Evolutionary conservation across 1,140 invertebrate species (phyloP).

Genomic region (Stenopsyche tienmushanensis): DNA sequence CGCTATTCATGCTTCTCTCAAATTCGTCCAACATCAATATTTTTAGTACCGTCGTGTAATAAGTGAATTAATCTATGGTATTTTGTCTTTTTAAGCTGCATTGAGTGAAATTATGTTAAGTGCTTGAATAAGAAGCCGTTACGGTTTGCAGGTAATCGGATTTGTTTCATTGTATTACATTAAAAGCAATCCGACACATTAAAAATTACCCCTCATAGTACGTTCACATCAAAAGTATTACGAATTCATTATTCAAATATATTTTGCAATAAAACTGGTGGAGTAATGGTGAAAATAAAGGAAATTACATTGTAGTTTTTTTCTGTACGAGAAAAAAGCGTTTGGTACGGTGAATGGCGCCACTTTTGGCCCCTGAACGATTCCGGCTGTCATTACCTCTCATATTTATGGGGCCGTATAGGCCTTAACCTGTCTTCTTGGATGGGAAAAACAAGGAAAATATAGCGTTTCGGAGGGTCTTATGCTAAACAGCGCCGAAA

Average conservation of each 20-base stretch:
- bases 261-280: background rate
- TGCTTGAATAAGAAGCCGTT: no score
- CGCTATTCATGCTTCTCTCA: no score
- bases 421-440: conserved; percentile 32
- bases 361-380: conserved; percentile 30
- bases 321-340: conserved; percentile 19
- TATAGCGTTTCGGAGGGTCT: conserved; percentile 32
- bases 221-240: no score
- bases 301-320: conserved; percentile 26
- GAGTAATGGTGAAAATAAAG: conserved; percentile 2
- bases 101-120: no score
- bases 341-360: conserved; percentile 19
- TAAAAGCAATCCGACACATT: no score
- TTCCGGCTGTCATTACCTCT: conserved; percentile 35
- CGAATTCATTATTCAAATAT: background rate
- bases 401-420: conserved; percentile 37
- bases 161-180: no score
- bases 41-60: no score
- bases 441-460: conserved; percentile 32
- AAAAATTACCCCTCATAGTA: no score
- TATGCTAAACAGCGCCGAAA: conserved; percentile 33
- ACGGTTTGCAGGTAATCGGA: no score
- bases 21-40: no score
- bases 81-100: no score
- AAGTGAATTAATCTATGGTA: no score